Conservation (phyloP, 2,888 invertebrate species). For the Lithophane socia region DNA sequence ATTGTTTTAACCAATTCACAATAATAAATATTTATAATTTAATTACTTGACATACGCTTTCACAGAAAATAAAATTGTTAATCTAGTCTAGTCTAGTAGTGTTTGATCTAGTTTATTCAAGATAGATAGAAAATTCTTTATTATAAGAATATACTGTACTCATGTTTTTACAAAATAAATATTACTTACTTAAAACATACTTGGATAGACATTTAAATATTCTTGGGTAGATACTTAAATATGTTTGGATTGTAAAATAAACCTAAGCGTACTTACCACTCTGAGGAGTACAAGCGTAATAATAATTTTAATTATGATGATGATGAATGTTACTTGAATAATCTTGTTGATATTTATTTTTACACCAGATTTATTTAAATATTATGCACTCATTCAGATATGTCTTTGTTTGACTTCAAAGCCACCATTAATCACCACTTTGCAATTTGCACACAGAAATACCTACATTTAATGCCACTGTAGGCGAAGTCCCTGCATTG, state of each 20-base stretch:
- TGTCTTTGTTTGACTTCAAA: constrained; percentile 32
- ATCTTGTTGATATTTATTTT: neutral
- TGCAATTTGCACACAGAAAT: constrained; percentile 8
- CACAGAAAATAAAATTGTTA: too few relatives aligned
- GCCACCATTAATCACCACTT: constrained; percentile 13
- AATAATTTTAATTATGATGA: neutral
- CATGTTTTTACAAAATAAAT: too few relatives aligned
- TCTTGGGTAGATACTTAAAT: neutral
- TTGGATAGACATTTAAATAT: too few relatives aligned
- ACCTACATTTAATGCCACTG: neutral
- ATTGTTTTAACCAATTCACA: too few relatives aligned
- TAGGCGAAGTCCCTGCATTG: constrained; percentile 32
- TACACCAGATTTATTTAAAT: constrained; percentile 19
- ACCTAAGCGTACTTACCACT: neutral
- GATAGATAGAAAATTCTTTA: too few relatives aligned
- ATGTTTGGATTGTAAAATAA: neutral
- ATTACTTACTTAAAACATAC: too few relatives aligned
- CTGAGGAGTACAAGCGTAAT: neutral
- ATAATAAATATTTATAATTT: too few relatives aligned
- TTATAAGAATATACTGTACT: too few relatives aligned
- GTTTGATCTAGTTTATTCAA: too few relatives aligned
- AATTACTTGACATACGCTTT: neutral
- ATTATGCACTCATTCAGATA: constrained; percentile 8
- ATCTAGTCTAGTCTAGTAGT: too few relatives aligned
- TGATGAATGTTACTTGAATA: neutral